Evolutionary conservation across 1,140 invertebrate species (phyloP), one percentile per base, ranked within the genome.

Genomic region (Rhysida immarginata): DNA sequence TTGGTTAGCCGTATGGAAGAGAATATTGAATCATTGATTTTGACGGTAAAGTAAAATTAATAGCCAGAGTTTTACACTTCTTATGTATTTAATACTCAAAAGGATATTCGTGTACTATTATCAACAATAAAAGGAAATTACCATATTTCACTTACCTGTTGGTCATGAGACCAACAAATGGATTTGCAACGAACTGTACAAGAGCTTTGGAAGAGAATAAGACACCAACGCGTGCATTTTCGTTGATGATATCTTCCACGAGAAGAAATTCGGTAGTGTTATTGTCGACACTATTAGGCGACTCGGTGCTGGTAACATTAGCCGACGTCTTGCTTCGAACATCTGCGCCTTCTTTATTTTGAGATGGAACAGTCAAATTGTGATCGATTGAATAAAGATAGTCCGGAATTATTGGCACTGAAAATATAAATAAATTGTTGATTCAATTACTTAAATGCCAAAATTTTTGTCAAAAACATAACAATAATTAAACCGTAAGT

Each of bases 351-450:
- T n/a, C n/a, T n/a, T n/a, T n/a, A n/a, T n/a, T n/a, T n/a, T n/a
- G n/a, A n/a, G 29, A 16, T 8, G 16, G 29, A 35, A 5, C 29
- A 8, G 18, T 58, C 26, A 21, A 24, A 26, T 45, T 18, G 11
- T 45, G 51, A 1, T 50, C 43, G 57, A 79, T 65, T 58, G 75
- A 74, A 71, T 80, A 76, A 41, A 90, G 73, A 67, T 84, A 85
- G 69, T 89, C 85, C 11, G 87, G 87, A 63, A 90, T 78, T 60
- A 91, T 87, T 27, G 87, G 87, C 43, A 91, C 87, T 90, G 71
- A 60, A 78, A 75, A 58, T 35, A 35, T 8, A 35, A 35, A 16
- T 8, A 35, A 35, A 35, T n/a, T n/a, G n/a, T n/a, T n/a, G n/a
- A n/a, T n/a, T n/a, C n/a, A n/a, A n/a, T n/a, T n/a, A n/a, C n/a